These are phyloP conservation scores for Ceratoteleas bidentatus DNA, from an alignment of 1,140 invertebrate species.

Conservation along the genomic window DNA sequence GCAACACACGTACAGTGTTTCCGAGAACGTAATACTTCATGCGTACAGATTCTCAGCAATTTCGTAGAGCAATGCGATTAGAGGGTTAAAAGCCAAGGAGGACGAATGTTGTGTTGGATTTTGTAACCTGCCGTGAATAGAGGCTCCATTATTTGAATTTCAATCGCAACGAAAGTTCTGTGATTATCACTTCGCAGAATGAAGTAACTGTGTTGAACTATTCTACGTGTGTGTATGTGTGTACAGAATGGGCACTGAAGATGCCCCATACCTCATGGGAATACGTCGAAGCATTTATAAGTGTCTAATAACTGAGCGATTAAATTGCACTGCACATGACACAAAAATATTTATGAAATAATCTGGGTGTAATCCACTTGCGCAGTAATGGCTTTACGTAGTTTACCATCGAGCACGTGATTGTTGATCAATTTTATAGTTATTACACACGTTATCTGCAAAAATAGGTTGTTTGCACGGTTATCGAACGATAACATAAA, in stretches of 20 bases:
- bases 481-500: too few species aligned
- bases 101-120: conserved; percentile 62
- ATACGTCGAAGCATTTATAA: not conserved
- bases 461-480: not conserved
- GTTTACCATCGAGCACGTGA: too few species aligned
- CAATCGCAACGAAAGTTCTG: conserved; percentile 64
- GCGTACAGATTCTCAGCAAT: conserved; percentile 66
- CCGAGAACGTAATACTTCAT: conserved; percentile 62
- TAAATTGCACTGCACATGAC: too few species aligned
- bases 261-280: conserved; percentile 4
- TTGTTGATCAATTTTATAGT: not conserved
- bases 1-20: conserved; percentile 52
- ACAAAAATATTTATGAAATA: not conserved
- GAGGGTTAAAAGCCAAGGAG: conserved; percentile 63
- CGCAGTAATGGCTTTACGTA: too few species aligned
- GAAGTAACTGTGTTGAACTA: conserved; percentile 53
- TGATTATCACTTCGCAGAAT: conserved; percentile 56
- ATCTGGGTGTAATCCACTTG: too few species aligned
- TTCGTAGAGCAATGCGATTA: conserved; percentile 63
- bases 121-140: conserved; percentile 64
- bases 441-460: conserved; percentile 1
- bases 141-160: conserved; percentile 66
- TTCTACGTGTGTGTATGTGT: conserved; percentile 30
- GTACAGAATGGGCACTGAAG: not conserved
- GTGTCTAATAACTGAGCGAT: not conserved